Evolutionary conservation across 2,888 invertebrate genomes (phyloP).

Genomic region (Scaptomyza reducta): DNA sequence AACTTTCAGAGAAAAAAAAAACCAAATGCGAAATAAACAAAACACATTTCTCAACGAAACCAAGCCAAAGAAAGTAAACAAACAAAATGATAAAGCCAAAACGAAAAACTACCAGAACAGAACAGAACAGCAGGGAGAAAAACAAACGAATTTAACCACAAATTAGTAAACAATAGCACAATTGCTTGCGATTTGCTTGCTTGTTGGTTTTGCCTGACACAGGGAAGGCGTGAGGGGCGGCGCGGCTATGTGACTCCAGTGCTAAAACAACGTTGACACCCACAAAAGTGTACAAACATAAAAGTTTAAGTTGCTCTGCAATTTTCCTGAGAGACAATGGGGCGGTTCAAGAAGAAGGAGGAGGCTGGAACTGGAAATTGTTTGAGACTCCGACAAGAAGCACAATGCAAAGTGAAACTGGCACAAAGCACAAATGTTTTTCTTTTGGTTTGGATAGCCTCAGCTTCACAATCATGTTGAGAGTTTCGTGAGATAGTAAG

Average conservation of each 20-base stretch:
- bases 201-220: conserved; percentile 11
- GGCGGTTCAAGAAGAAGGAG: too few species aligned
- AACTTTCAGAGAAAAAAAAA: conserved; percentile 60
- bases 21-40: conserved; percentile 1
- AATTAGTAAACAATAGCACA: conserved; percentile 77
- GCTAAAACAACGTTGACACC: conserved; percentile 61
- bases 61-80: conserved; percentile 75
- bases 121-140: conserved; percentile 2
- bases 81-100: conserved; percentile 59
- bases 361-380: conserved; percentile 16
- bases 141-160: conserved; percentile 45
- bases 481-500: conserved; percentile 56
- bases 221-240: conserved; percentile 11
- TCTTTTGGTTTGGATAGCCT: conserved; percentile 1
- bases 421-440: conserved; percentile 48
- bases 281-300: conserved; percentile 60
- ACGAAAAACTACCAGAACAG: conserved; percentile 23
- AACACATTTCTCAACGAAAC: conserved; percentile 57
- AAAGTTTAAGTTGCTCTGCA: conserved; percentile 57
- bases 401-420: conserved; percentile 70
- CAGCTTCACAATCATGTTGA: not conserved
- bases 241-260: conserved; percentile 45
- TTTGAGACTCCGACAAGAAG: conserved; percentile 27
- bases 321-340: conserved; percentile 36
- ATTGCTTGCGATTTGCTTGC: conserved; percentile 61